Base-by-base conservation (phyloP, 2,797 vertebrate species). In the Naso thynnoides region DNA sequence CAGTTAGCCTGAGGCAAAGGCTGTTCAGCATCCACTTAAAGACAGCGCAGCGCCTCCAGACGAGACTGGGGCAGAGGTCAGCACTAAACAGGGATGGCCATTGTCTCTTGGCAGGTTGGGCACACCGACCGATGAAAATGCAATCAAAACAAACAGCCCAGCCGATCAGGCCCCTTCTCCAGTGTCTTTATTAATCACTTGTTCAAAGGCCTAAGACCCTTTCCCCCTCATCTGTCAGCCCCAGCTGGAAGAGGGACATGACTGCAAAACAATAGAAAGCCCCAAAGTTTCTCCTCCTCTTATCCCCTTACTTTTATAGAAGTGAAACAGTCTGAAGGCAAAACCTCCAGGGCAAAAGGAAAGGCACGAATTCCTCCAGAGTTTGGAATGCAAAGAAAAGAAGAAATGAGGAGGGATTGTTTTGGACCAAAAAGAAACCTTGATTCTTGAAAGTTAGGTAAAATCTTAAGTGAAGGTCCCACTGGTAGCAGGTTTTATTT, bases 101-200 rank as follows among this genome's bases (percentile, higher is more conserved):
- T 94, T 95, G 94, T 95, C 90, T 94, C 73, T 70, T 82, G 87
- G 91, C 94, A 95, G 93, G 88, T 93, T 91, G 91, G 92, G 91
- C 89, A 94, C 94, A 91, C 83, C 90, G 70, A 86, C 90, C 90
- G 86, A 94, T 94, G 93, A 95, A 94, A 94, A 95, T 90, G 91
- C 93, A 94, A 95, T 95, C 93, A 94, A 94, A 95, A 95, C 94
- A 95, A 95, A 95, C 94, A 95, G 92, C 76, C 79, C 82, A 49
- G 64, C 79, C 82, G 82, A 94, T 91, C 65, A 64, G 87, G 87
- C 80, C 83, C 88, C 91, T 91, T 92, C 94, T 94, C 91, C 88
- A 69, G 88, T 94, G 92, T 94, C 94, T 64, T 88, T 94, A 94
- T 94, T 93, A 93, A 94, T 95, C 93, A 95, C 86, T 82, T 84